Conservation (phyloP, 2,888 invertebrate genomes). For the Pyrrhia umbra region DNA sequence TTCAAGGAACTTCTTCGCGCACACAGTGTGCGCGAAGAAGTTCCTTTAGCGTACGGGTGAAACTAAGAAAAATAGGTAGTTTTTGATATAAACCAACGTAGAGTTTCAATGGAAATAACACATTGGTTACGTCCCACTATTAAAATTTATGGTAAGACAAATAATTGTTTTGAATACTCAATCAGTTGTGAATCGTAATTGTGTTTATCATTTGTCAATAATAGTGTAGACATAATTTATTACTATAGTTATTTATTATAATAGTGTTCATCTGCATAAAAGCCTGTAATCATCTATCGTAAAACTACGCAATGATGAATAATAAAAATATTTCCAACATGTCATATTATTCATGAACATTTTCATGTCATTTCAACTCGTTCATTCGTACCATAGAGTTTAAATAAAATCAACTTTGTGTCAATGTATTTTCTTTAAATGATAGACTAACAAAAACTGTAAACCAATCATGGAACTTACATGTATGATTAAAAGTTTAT, state of each 20-base stretch:
- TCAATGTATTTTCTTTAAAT: too few relatives aligned
- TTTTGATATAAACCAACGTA: conserved; percentile 31
- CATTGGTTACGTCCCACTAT: conserved; percentile 36
- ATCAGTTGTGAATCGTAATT: conserved; percentile 47
- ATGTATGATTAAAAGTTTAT: too few relatives aligned
- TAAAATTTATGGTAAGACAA: conserved; percentile 47
- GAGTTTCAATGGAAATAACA: conserved; percentile 41
- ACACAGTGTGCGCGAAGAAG: too few relatives aligned
- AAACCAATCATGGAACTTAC: too few relatives aligned
- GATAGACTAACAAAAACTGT: too few relatives aligned
- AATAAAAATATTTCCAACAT: conserved; percentile 31
- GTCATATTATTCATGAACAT: conserved; percentile 15
- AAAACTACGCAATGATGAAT: conserved; percentile 43
- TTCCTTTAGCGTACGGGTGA: too few relatives aligned
- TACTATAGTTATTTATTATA: conserved; percentile 49
- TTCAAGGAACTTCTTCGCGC: too few relatives aligned
- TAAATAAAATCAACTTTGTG: too few relatives aligned
- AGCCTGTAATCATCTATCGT: conserved; percentile 48
- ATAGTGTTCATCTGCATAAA: conserved; percentile 53
- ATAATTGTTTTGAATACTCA: conserved; percentile 54
- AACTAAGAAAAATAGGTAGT: too few relatives aligned
- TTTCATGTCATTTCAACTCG: conserved; percentile 21
- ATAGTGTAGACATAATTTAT: conserved; percentile 50
- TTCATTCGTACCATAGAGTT: conserved; percentile 2
- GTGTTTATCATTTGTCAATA: conserved; percentile 56